Conservation (phyloP, 2,113 vertebrate species). For the Amphiprion percula region DNA sequence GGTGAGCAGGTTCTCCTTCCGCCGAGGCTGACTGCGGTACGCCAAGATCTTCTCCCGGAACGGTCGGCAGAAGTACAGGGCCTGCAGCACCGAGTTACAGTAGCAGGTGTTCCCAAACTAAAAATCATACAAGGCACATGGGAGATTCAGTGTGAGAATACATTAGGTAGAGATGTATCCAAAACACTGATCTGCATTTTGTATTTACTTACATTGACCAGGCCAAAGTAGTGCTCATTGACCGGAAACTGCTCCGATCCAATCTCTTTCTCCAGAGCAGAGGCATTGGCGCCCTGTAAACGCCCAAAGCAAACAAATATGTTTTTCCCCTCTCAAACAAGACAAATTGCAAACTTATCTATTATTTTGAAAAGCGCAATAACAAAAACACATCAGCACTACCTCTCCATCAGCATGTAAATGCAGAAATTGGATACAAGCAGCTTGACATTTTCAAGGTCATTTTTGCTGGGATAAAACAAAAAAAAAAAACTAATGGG, state of each 20-base stretch:
- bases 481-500: background rate
- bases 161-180: background rate
- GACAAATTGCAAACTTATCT: background rate
- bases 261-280: slow-evolving; percentile 99
- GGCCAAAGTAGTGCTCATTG: slow-evolving; percentile 99
- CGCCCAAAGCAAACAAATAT: background rate
- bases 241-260: slow-evolving; percentile 99
- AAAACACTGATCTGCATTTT: background rate
- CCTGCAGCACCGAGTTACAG: slow-evolving; percentile 98
- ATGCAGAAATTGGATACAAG: background rate
- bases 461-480: slow-evolving; percentile 9
- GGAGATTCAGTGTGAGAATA: background rate
- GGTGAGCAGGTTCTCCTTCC: slow-evolving; percentile 97
- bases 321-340: background rate
- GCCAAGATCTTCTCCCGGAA: slow-evolving; percentile 98
- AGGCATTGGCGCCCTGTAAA: slow-evolving; percentile 98
- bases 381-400: background rate
- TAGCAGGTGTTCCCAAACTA: slow-evolving; percentile 99
- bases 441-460: slow-evolving; percentile 26
- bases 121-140: slow-evolving; percentile 39
- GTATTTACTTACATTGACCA: slow-evolving; percentile 94
- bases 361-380: background rate
- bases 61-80: slow-evolving; percentile 97
- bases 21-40: slow-evolving; percentile 96
- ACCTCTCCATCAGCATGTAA: background rate